Evolutionary conservation across 2,888 invertebrate genomes (phyloP), one percentile per base, ranked within the genome.

Genomic region (Calameuta pallipes): DNA sequence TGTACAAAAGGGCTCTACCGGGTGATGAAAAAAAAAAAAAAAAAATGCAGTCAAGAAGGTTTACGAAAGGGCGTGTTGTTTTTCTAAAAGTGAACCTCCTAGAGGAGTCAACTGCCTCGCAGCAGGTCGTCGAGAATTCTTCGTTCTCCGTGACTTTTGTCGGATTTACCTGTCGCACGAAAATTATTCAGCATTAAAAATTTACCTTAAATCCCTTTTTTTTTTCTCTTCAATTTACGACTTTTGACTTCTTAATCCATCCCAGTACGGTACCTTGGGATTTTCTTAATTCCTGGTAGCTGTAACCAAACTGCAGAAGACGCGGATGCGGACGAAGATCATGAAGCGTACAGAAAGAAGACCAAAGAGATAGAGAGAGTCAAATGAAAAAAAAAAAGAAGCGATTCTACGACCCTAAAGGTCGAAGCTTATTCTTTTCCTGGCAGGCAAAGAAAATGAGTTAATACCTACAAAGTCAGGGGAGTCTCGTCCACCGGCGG

Each of bases 111-210:
- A 82, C 74, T 79, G 15, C 37, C 23, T 68, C 73, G 34, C 69
- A 73, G 15, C 74, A 75, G 76, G 75, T 73, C 77, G 76, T 73
- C 80, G 81, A 81, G 85, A 85, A 83, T 84, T 83, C 83, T 85
- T 85, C 83, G 80, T 81, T 80, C 78, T 77, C 78, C 81, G 80
- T 79, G 82, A 82, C 82, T 80, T 80, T 73, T 74, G 75, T 76
- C 81, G 83, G 83, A 82, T 83, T 56, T 56, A 56, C 56, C 23
- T 56, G 56, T 73, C 77, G 76, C 69, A 79, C 80, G 80, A 81
- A 86, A 85, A 83, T 84, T 83, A 83, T 85, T 85, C 83, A 81
- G 82, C 80, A 78, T 77, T 79, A 82, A 80, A 80, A 83, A 82
- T 82, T 80, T 80, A 71, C 75, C 75, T 77, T 80, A 83, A 84